Evolutionary conservation across 2,888 invertebrate genomes (phyloP).

Genomic region (Dolichomitus sp.): DNA sequence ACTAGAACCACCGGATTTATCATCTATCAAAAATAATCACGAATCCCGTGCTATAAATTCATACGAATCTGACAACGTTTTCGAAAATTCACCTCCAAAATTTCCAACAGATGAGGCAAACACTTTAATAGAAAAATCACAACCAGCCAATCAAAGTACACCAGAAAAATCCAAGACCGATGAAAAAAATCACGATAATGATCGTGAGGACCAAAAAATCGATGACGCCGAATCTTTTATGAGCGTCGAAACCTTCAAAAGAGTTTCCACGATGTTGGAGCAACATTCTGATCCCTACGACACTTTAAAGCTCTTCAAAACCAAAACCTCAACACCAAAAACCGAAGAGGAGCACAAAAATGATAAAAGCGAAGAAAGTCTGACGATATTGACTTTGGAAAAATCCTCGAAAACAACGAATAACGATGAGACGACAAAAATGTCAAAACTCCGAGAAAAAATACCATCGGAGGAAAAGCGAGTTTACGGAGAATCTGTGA

Average conservation of each 20-base stretch:
- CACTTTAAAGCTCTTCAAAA: conserved; percentile 82
- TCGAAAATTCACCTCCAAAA: conserved; percentile 79
- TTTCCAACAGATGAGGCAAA: background rate
- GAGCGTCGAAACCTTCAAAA: conserved; percentile 71
- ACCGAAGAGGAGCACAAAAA: conserved; percentile 59
- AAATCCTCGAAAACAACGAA: background rate
- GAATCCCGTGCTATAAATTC: background rate
- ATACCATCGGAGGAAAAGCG: conserved; percentile 82
- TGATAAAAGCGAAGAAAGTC: conserved; percentile 30
- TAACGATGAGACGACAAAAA: conserved; percentile 21
- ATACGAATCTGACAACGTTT: conserved; percentile 34
- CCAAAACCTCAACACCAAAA: conserved; percentile 54
- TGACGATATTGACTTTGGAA: background rate
- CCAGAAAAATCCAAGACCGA: conserved; percentile 1
- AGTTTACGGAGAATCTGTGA: conserved; percentile 88
- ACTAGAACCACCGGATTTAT: background rate
- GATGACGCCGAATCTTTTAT: conserved; percentile 63
- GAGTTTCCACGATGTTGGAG: conserved; percentile 76
- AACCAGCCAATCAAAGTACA: conserved; percentile 61
- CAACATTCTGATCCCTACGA: conserved; percentile 81
- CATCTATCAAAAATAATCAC: background rate
- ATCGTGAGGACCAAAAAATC: conserved; percentile 18
- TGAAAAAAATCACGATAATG: conserved; percentile 21
- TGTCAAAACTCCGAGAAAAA: conserved; percentile 69
- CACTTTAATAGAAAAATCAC: conserved; percentile 58